Base-by-base conservation (phyloP, 2,888 invertebrate species). In the Atethmia centrago region DNA sequence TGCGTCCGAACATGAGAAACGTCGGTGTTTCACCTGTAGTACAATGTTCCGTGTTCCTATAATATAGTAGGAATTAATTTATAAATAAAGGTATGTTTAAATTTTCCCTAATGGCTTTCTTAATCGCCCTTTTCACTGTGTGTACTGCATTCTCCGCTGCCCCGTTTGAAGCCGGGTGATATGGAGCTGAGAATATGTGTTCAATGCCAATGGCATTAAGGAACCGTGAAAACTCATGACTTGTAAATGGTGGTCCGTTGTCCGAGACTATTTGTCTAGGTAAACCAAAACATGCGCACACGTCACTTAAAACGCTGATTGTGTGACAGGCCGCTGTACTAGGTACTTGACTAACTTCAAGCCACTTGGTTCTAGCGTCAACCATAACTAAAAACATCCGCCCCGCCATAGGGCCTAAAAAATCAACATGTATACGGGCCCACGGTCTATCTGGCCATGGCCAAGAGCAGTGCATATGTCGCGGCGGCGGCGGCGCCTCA, bases 401-500 rank as follows among this genome's bases (percentile, higher is more conserved):
- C 0, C 75, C 75, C 0, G 0, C 0, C 3, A 85, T 62, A 1
- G 81, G 84, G 9, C 85, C 83, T 28, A 85, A 62, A 28, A 82
- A 85, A 53, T 87, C 85, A 1, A 83, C 5, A 49, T 80, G 77
- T n/a, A 79, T 16, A 8, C 80, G 42, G 1, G 64, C 16, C 76
- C 74, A 80, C 0, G 83, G 77, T 45, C 58, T 64, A 19, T n/a
- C 31, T 2, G 75, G 79, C 80, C 19, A 56, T 2, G 56, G 2
- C 56, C 79, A 79, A 3, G 31, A 4, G 31, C 31, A 49, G 2
- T 74, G 63, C 16, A 49, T 49, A 3, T 71, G 71, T 40, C 49
- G 51, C 7, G 74, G 77, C 14, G 77, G 76, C 92, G 93, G n/a
- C n/a, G n/a, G n/a, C n/a, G n/a, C 25, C 4, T 69, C 61, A 3